Evolutionary conservation across 2,797 vertebrate genomes (phyloP).

Genomic region (Micromesistius poutassou): DNA sequence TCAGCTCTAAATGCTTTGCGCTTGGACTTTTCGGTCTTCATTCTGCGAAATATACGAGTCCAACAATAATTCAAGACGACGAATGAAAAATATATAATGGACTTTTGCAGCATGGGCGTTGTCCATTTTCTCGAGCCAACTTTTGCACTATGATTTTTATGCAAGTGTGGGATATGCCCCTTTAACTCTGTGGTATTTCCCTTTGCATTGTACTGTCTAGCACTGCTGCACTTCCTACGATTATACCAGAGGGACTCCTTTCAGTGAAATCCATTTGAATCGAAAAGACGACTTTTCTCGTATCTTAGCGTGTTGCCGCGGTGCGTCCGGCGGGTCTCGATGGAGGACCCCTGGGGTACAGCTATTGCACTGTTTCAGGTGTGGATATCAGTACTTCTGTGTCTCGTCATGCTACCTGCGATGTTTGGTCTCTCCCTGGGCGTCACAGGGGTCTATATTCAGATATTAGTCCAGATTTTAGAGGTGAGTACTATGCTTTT

Average conservation of each 20-base stretch:
- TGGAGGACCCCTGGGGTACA: slow-evolving; percentile 70
- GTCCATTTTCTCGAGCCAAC: background rate
- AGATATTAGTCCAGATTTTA: slow-evolving; percentile 81
- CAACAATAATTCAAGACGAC: background rate
- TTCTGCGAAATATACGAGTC: background rate
- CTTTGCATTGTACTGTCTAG: background rate
- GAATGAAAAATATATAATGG: background rate
- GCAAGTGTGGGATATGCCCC: background rate
- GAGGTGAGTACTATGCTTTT: slow-evolving; percentile 72
- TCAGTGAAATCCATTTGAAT: background rate
- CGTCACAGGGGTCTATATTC: slow-evolving; percentile 86
- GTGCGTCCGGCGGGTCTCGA: slow-evolving; percentile 28
- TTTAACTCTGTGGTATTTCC: background rate
- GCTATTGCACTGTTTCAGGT: slow-evolving; percentile 60
- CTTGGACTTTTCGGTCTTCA: too few relatives aligned
- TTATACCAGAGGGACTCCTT: too few relatives aligned
- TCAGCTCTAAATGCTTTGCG: background rate
- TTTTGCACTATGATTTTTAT: background rate
- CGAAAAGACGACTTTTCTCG: background rate
- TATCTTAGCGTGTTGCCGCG: background rate
- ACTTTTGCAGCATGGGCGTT: background rate
- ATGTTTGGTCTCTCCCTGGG: slow-evolving; percentile 88
- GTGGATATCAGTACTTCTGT: slow-evolving; percentile 76
- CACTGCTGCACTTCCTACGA: too few relatives aligned
- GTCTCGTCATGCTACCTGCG: slow-evolving; percentile 83